Percentiles rank a stretch among this genome's conserved stretches.
Evolutionary conservation across 2,888 invertebrate species (phyloP).

Genomic region (Agrochola macilenta): DNA sequence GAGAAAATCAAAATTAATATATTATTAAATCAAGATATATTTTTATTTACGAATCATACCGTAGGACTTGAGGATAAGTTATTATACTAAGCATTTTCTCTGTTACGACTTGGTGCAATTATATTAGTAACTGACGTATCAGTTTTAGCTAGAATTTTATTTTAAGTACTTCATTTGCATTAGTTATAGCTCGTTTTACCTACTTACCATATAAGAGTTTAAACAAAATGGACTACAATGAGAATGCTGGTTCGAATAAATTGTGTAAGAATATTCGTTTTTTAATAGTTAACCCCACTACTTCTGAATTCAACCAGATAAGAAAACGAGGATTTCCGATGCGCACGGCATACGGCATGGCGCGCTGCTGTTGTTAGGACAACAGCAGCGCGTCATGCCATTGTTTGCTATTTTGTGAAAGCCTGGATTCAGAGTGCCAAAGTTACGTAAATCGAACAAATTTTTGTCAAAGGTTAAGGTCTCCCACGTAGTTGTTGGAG

Average conservation of each 20-base stretch:
- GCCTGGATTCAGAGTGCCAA: no score
- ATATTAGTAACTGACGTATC: constrained; percentile 78
- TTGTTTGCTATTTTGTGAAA: no score
- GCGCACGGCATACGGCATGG: no score
- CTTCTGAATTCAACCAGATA: not conserved
- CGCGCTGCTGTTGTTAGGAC: no score
- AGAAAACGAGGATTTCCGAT: no score
- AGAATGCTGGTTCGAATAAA: constrained; percentile 84
- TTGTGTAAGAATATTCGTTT: constrained; percentile 74
- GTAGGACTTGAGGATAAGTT: constrained; percentile 71
- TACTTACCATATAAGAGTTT: constrained; percentile 75
- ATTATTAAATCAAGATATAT: constrained; percentile 74
- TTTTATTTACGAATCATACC: constrained; percentile 75
- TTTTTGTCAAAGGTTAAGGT: no score
- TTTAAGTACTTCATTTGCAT: constrained; percentile 73
- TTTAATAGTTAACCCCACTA: constrained; percentile 54
- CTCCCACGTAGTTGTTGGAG: no score
- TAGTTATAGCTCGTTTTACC: constrained; percentile 73
- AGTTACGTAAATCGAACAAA: no score
- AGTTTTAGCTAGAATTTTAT: constrained; percentile 74
- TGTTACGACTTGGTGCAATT: constrained; percentile 87
- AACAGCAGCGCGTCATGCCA: no score
- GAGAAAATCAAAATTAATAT: constrained; percentile 81
- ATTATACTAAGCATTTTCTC: constrained; percentile 81
- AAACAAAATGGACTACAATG: constrained; percentile 76